Base-by-base conservation (phyloP, 1,140 invertebrate genomes). In the Diorhabda elongata region DNA sequence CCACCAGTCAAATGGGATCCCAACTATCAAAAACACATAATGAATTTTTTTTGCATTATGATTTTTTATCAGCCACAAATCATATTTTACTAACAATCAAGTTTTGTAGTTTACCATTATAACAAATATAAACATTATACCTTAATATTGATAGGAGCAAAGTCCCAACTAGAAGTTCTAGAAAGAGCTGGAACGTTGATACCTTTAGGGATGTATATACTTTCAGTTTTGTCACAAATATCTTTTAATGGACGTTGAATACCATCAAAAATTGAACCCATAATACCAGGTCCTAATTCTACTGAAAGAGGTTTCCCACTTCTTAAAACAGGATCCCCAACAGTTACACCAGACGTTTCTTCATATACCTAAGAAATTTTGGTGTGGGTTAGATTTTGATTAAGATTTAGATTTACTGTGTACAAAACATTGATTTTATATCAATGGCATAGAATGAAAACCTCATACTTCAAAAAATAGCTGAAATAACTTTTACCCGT, bases 131-230 rank as follows among this genome's bases (percentile, higher is more conserved):
- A 42, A 43, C 4, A 5, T 42, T 43, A 47, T 81, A 92, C 92
- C 81, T 94, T 95, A 57, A 98, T 89, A 77, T 92, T 90, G 7
- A 89, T 72, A 0, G 97, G 96, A 81, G 90, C 90, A 83, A 98
- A 99, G 69, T 99, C 97, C 98, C 98, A 99, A 60, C 87, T 84
- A 58, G 85, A 82, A 2, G 88, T 89, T 68, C 93, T 87, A n/a
- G 92, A 94, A 8, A 99, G 82, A 11, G 93, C 88, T 26, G 96
- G 96, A 61, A 93, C 90, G 81, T 99, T 99, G 2, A 99, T 87
- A 84, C 98, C 98, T 84, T 98, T 99, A 7, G 98, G 98, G 84
- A 99, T 99, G 86, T 99, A 99, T 82, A 99, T 99, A 77, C 94
- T 97, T 75, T 91, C 85, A 1, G 96, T 97, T 56, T 97, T 82